Evolutionary conservation across 2,113 vertebrate genomes (phyloP).

Genomic region (Peromyscus polionotus): DNA sequence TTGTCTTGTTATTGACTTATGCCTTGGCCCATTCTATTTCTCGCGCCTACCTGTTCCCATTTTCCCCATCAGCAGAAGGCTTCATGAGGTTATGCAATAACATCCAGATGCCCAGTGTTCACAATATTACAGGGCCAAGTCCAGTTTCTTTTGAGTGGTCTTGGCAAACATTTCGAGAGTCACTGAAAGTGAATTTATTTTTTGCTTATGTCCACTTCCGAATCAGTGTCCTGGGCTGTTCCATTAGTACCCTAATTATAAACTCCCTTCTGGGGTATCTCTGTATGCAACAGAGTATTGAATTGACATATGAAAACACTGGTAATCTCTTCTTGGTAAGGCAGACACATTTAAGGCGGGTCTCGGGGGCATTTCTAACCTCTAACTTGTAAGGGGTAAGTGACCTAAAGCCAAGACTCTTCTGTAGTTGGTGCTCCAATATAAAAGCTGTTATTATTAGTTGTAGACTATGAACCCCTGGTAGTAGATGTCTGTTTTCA

Average conservation of each 20-base stretch:
- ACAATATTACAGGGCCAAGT: not conserved
- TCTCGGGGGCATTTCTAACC: not conserved
- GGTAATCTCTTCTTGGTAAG: not conserved
- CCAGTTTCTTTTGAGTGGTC: not conserved
- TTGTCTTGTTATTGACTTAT: not conserved
- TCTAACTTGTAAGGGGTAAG: not conserved
- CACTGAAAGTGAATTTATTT: not conserved
- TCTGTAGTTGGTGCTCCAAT: not conserved
- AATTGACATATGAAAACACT: not conserved
- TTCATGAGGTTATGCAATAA: accelerated
- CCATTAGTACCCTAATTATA: not conserved
- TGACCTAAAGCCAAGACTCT: not conserved
- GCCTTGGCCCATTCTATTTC: accelerated
- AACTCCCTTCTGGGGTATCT: not conserved
- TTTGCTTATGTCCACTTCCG: not conserved
- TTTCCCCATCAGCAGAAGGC: not conserved
- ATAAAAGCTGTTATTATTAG: not conserved
- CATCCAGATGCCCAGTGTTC: not conserved
- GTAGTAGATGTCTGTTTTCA: not conserved
- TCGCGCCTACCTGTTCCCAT: not conserved
- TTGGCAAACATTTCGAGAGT: not conserved
- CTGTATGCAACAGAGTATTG: not conserved
- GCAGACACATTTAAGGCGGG: not conserved
- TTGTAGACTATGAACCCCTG: not conserved
- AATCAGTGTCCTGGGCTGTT: not conserved